Conservation (phyloP, 64 coral and sea anemone species). For the Catalaphyllia jardinei region DNA sequence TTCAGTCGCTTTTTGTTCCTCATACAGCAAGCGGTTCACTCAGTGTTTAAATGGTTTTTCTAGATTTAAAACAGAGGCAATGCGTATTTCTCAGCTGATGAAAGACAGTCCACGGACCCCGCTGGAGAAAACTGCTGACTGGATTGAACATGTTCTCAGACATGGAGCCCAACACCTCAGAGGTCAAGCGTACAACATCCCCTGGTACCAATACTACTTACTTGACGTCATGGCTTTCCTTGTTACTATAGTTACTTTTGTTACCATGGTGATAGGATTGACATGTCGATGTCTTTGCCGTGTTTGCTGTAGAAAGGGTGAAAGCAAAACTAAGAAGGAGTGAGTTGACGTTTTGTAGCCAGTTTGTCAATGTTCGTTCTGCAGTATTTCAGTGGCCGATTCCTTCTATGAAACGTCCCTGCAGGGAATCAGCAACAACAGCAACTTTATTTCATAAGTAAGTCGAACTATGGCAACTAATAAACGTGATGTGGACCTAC, state of each 20-base stretch:
- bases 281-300: conserved; percentile 26
- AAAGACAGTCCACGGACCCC: conserved; percentile 16
- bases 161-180: conserved; percentile 39
- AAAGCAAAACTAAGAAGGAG: conserved; percentile 28
- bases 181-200: conserved; percentile 31
- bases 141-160: conserved; percentile 48
- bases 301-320: background rate
- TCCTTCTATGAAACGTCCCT: too few relatives aligned
- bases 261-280: conserved; percentile 18
- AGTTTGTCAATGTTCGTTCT: too few relatives aligned
- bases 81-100: conserved; percentile 41
- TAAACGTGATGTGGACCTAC: too few relatives aligned
- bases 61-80: conserved; percentile 30
- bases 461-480: too few relatives aligned
- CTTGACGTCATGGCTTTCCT: conserved; percentile 41
- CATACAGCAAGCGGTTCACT: background rate
- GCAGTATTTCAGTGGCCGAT: too few relatives aligned
- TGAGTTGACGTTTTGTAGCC: background rate
- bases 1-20: too few relatives aligned
- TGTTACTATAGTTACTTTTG: conserved; percentile 19
- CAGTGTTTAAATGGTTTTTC: background rate
- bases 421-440: too few relatives aligned
- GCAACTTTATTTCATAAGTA: too few relatives aligned
- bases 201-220: conserved; percentile 58
- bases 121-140: conserved; percentile 17